Percentiles rank a stretch among this genome's conserved stretches.
Conservation (phyloP, 2,888 invertebrate species). For the Hirtodrosophila confusa region DNA sequence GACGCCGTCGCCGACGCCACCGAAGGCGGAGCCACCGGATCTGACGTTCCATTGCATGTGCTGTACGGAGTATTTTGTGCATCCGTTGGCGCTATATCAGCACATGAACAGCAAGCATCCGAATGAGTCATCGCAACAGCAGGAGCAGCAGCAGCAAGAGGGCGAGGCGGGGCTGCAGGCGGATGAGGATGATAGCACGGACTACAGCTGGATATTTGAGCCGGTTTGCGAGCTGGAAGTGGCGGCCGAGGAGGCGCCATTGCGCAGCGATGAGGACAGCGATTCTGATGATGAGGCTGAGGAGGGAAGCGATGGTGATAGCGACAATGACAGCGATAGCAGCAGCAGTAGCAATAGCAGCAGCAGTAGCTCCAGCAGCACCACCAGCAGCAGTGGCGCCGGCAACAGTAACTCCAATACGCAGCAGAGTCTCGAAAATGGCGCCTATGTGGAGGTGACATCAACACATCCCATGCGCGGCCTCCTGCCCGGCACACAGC, state of each 20-base stretch:
- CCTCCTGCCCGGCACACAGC: slow-evolving; percentile 33
- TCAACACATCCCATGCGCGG: slow-evolving; percentile 50
- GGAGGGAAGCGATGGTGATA: slow-evolving; percentile 58
- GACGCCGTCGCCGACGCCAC: slow-evolving; percentile 57
- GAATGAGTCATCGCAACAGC: slow-evolving; percentile 49
- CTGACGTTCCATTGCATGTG: slow-evolving; percentile 84
- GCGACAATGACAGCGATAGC: slow-evolving; percentile 56
- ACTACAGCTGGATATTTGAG: slow-evolving; percentile 83
- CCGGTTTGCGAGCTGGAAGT: slow-evolving; percentile 82
- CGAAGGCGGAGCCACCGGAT: slow-evolving; percentile 78
- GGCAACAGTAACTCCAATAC: slow-evolving; percentile 59
- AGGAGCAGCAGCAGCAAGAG: slow-evolving; percentile 28
- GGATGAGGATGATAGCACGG: slow-evolving; percentile 69
- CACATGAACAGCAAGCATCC: slow-evolving; percentile 83
- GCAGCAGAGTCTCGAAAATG: slow-evolving; percentile 58
- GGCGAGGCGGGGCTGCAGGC: slow-evolving; percentile 53
- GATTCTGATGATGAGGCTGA: slow-evolving; percentile 48
- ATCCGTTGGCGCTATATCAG: slow-evolving; percentile 81
- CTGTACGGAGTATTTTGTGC: slow-evolving; percentile 81
- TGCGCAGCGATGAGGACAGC: slow-evolving; percentile 32
- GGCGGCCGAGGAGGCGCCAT: slow-evolving; percentile 29
- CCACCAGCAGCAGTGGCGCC: slow-evolving; percentile 17
- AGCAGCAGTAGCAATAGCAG: slow-evolving; percentile 43
- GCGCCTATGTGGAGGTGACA: slow-evolving; percentile 54
- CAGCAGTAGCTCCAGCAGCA: slow-evolving; percentile 43